Conservation (phyloP, 2,888 invertebrate species). For the Chalcosyrphus nemorum region DNA sequence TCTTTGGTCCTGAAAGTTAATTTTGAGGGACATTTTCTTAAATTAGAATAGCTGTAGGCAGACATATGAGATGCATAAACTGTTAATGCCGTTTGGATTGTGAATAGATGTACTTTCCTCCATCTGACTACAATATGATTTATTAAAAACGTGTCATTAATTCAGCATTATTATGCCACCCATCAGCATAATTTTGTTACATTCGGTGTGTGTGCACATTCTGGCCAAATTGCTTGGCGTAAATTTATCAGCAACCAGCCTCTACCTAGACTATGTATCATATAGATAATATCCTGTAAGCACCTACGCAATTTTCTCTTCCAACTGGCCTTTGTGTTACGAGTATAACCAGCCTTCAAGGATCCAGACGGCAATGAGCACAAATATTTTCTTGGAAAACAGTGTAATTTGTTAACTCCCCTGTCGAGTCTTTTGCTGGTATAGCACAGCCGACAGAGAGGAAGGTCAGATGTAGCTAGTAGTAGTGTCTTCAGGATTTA, state of each 20-base stretch:
- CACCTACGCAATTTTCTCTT: slow-evolving; percentile 24
- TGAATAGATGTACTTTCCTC: background rate
- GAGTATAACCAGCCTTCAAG: slow-evolving; percentile 1
- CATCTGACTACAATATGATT: slow-evolving; percentile 34
- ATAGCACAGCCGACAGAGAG: background rate
- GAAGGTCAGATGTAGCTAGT: slow-evolving; percentile 40
- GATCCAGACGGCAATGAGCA: slow-evolving; percentile 11
- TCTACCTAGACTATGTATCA: slow-evolving; percentile 7
- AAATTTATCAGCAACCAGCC: slow-evolving; percentile 32
- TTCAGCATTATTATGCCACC: slow-evolving; percentile 13
- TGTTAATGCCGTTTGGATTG: background rate
- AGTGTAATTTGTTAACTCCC: slow-evolving; percentile 62
- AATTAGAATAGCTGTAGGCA: background rate
- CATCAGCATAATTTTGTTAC: slow-evolving; percentile 9
- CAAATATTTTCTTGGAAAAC: slow-evolving; percentile 34
- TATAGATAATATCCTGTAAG: slow-evolving; percentile 11
- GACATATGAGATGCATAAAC: background rate
- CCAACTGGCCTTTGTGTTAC: background rate
- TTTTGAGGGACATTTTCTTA: background rate
- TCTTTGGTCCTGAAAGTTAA: background rate
- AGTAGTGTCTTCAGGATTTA: slow-evolving; percentile 54
- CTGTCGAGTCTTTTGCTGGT: slow-evolving; percentile 25
- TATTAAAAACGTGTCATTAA: slow-evolving; percentile 44
- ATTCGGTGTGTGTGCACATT: background rate
- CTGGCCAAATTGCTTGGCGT: slow-evolving; percentile 22